phyloP scores from a whole-genome alignment of 2,113 vertebrate species.

The Tinamus guttatus region DNA sequence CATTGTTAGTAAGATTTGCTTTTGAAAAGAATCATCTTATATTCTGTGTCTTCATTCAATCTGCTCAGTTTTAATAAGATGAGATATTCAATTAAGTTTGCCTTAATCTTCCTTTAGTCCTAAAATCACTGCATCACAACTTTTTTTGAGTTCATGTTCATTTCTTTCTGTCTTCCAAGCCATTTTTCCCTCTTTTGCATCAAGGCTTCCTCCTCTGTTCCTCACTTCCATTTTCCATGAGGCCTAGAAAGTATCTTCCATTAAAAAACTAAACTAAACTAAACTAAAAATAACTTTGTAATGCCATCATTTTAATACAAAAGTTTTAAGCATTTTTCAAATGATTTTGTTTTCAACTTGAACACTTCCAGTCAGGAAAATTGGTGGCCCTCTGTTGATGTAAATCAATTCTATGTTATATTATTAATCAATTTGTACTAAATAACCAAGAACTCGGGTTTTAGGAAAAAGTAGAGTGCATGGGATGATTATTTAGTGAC shows the following conservation, averaged over 20 bases:
- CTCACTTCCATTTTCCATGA: neutral
- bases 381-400: neutral
- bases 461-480: neutral
- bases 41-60: neutral
- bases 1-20: neutral
- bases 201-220: neutral
- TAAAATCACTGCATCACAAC: neutral
- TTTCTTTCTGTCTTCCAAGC: neutral
- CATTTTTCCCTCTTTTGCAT: neutral
- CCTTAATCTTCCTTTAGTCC: neutral
- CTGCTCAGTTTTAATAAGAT: neutral
- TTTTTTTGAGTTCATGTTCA: neutral
- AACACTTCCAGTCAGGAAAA: neutral
- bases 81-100: neutral
- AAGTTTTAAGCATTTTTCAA: neutral
- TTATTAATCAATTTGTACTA: neutral
- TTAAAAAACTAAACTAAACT: neutral
- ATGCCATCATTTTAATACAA: neutral
- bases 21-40: neutral
- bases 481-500: neutral
- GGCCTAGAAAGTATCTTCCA: neutral
- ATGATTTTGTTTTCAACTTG: neutral
- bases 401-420: neutral
- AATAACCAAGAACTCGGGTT: neutral
- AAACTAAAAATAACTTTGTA: neutral